Evolutionary conservation across 2,888 invertebrate species (phyloP), one percentile per base, ranked within the genome.

Genomic region (Volucella inanis): DNA sequence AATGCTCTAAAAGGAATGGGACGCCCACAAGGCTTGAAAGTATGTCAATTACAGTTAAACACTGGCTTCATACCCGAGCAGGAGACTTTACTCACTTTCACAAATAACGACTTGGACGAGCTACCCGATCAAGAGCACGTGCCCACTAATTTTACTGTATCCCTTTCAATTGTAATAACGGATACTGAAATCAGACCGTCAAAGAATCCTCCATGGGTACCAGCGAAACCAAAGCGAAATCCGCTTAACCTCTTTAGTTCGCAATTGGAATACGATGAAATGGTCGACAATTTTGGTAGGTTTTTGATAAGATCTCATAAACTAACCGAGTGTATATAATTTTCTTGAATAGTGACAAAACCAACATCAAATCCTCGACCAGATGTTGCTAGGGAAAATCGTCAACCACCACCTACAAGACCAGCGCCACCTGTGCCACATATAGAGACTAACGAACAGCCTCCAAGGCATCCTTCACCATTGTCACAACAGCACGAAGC

Each of bases 31-130:
- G 94, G 97, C 82, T 96, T 98, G 88, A 97, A 96, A 90, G 96
- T 98, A 89, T 95, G 97, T 67, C 96, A 97, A 88, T 92, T 98
- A 52, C 97, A 97, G 92, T 95, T 98, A 89, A 97, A 98, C 91
- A 96, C 98, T 8, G 98, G 98, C 62, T 98, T 96, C 91, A 94
- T 98, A 79, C 93, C 94, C 0, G 94, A 94, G 87, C 94, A 94
- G 86, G 96, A 96, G 89, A 96, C 95, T 57, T 94, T 94, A n/a
- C 92, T 98, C 70, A 94, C 94, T 81, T 97, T 96, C 89, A 94
- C 94, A 70, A 95, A 95, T 88, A 93, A 94, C 9, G 97, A 97
- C 90, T 93, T 98, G 87, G 97, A 98, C 91, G 97, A 97, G 70
- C 93, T 96, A 76, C 95, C 96, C 3, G 97, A 97, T 87, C 87